Evolutionary conservation across 2,888 invertebrate genomes (phyloP), one percentile per base, ranked within the genome.

Genomic region (Acleris literana): DNA sequence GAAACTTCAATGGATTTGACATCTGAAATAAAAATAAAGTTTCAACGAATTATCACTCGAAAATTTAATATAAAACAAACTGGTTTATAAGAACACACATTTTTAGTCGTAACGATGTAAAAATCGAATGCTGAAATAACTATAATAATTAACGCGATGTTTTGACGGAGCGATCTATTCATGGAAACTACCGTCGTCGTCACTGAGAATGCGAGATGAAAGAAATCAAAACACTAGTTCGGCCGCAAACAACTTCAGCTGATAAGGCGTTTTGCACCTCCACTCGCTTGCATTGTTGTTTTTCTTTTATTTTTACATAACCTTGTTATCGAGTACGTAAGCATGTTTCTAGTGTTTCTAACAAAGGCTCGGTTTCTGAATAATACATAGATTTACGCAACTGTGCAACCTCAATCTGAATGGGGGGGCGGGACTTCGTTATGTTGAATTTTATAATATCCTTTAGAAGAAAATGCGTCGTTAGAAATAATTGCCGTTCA

Each of bases 111-210:
- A 4, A 48, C 54, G 18, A n/a, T n/a, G 53, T 64, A 54, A 53
- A 61, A 62, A 44, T 66, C 33, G 49, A 49, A 51, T 57, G 46
- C 51, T 49, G 52, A 58, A 57, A 63, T 56, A 69, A 69, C 44
- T 59, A 69, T 56, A 56, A 76, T 57, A 55, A 72, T 66, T 69
- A 76, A 63, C 69, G 67, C 71, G 63, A 71, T 74, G 56, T 71
- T 70, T 60, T 70, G 71, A 63, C 71, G 64, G 70, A 71, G 70
- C 69, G 73, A 70, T 70, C 70, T 75, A 75, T 69, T 76, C 84
- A 81, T 80, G 74, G 76, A 81, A 77, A 77, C 74, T 69, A 61
- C 25, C 22, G 51, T n/a, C n/a, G n/a, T n/a, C n/a, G n/a, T 54
- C 55, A 56, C 43, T 63, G 57, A 64, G 54, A 63, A 56, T 44